phyloP scores from a whole-genome alignment of 2,113 vertebrate genomes.

The Daubentonia madagascariensis region DNA sequence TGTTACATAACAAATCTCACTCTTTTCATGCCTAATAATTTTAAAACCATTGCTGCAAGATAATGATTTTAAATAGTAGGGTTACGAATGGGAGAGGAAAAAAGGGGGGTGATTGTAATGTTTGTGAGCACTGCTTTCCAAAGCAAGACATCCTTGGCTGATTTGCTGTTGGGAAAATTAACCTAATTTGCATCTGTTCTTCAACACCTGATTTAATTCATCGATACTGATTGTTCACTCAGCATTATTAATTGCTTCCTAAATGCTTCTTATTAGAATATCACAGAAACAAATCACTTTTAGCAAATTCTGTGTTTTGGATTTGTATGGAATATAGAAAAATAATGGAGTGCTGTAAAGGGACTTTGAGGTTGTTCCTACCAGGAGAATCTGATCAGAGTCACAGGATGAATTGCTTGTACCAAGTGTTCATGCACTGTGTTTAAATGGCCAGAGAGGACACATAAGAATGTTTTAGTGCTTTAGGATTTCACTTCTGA shows the following conservation, averaged over 20 bases:
- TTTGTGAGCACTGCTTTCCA: constrained; percentile 42
- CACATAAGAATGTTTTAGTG: neutral
- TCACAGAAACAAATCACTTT: neutral
- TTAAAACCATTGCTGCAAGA: constrained; percentile 61
- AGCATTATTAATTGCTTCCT: neutral
- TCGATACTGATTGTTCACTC: neutral
- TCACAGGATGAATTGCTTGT: neutral
- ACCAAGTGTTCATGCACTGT: neutral
- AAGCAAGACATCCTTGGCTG: constrained; percentile 41
- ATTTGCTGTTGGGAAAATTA: neutral
- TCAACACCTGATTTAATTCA: neutral
- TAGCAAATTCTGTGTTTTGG: neutral
- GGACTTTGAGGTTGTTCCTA: neutral
- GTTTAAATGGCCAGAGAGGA: neutral
- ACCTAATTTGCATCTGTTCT: neutral
- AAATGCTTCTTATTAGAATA: neutral
- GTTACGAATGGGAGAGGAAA: neutral
- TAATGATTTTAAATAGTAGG: constrained; percentile 45
- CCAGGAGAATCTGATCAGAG: neutral
- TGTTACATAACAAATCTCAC: constrained; percentile 55
- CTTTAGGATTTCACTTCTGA: neutral
- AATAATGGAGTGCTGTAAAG: neutral
- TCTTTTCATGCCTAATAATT: constrained; percentile 63
- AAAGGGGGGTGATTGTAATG: neutral
- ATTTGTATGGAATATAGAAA: neutral